phyloP scores from a whole-genome alignment of 2,888 invertebrate genomes.

The Dicycla oo region DNA sequence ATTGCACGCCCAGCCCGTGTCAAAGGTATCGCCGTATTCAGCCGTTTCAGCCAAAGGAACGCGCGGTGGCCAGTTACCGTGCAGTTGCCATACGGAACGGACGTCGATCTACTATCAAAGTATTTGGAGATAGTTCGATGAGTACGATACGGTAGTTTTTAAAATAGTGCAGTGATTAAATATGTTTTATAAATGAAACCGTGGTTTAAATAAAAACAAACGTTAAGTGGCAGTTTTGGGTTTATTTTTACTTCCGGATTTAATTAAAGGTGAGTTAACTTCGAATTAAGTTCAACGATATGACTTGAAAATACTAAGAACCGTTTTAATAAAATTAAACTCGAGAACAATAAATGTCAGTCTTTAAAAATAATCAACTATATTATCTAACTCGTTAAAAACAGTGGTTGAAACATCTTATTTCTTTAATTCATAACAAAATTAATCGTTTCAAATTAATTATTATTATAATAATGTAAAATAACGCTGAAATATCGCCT shows the following conservation, averaged over 20 bases:
- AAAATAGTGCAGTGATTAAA: slow-evolving; percentile 48
- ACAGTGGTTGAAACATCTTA: neutral
- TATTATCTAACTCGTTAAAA: neutral
- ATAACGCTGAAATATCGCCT: slow-evolving; percentile 27
- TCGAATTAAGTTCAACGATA: neutral
- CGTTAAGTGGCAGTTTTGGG: neutral
- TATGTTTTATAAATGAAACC: slow-evolving; percentile 35
- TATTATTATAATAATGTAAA: slow-evolving; percentile 27
- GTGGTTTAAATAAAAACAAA: slow-evolving; percentile 18
- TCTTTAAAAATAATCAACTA: neutral
- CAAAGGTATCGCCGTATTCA: slow-evolving; percentile 66
- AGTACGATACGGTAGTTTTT: slow-evolving; percentile 3
- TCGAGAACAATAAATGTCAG: neutral
- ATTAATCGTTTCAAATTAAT: slow-evolving; percentile 25
- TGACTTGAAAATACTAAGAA: neutral
- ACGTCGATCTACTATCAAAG: slow-evolving; percentile 19
- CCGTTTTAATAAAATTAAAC: neutral
- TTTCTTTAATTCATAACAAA: neutral
- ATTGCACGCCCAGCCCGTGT: slow-evolving; percentile 56
- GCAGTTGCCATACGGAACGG: slow-evolving; percentile 21
- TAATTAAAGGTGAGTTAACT: slow-evolving; percentile 37
- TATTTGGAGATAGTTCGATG: slow-evolving; percentile 37
- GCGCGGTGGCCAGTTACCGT: slow-evolving; percentile 47
- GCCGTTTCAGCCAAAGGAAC: slow-evolving; percentile 56
- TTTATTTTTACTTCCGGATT: slow-evolving; percentile 12